Base-by-base conservation (phyloP, 2,888 invertebrate species). In the Omphaloscelis lunosa region DNA sequence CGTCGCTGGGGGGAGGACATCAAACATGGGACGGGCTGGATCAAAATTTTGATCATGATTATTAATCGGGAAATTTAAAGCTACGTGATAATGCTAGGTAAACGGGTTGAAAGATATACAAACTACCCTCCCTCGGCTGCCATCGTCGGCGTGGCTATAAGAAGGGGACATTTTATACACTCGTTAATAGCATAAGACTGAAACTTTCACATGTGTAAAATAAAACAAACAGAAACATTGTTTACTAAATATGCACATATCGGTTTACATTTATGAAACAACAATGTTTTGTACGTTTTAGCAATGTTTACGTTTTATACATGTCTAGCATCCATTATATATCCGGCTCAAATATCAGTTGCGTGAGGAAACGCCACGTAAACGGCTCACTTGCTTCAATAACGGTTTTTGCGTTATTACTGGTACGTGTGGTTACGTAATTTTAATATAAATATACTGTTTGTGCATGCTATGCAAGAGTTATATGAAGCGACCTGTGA, bases 361-460 rank as follows among this genome's bases (percentile, higher is more conserved):
- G 84, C 77, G 84, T 86, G 86, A 76, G 88, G 86, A 83, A 87
- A 76, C 63, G 83, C 71, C 58, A 51, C 73, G 67, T 81, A 84
- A 81, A 88, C 75, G 75, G 66, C 76, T 79, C 69, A 78, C 73
- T 77, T 65, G 70, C 59, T 84, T 82, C 79, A 81, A 84, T 88
- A 80, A 81, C 69, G 27, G 72, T 70, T 87, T 83, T 83, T 85
- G 73, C 67, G 51, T 79, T 76, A 82, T 85, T 76, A 82, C 75
- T 75, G 59, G 86, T 86, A 79, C 69, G 86, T 81, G 63, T 61
- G 15, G 56, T 86, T 88, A 86, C 71, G 75, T 86, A 84, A 86
- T 84, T 88, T 78, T 71, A 76, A 87, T 76, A 84, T 79, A 88
- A 79, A 84, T 83, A 79, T 79, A 80, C 48, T 56, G 70, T 79